Conservation (phyloP, 2,113 vertebrate genomes). For the Pelodiscus sinensis region DNA sequence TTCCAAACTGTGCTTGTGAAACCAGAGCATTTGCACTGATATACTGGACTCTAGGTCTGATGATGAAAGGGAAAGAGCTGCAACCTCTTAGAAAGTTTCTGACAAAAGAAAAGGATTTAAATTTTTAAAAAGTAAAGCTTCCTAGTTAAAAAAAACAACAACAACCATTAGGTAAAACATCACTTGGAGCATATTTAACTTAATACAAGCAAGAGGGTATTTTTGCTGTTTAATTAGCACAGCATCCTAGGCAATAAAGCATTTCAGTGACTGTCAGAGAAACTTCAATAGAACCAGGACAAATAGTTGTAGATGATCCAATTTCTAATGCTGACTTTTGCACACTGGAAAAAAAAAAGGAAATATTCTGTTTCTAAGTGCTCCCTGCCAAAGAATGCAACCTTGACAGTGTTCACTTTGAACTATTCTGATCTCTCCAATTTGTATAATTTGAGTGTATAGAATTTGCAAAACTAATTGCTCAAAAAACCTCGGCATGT, state of each 20-base stretch:
- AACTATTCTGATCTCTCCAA: conserved; percentile 47
- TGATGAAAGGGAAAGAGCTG: conserved; percentile 47
- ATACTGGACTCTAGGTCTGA: conserved; percentile 25
- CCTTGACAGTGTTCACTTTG: conserved; percentile 68
- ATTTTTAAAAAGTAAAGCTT: conserved; percentile 56
- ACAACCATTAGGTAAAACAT: conserved; percentile 41
- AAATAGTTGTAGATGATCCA: conserved; percentile 69
- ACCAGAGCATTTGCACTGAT: conserved; percentile 45
- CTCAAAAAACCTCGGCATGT: conserved; percentile 48
- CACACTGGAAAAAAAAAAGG: conserved; percentile 26
- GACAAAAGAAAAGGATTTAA: conserved; percentile 35
- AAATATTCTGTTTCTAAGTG: conserved; percentile 63
- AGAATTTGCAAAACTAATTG: conserved; percentile 24
- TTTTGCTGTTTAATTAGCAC: conserved; percentile 30
- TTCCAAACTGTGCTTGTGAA: conserved; percentile 56
- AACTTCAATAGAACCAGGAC: conserved; percentile 62
- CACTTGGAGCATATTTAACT: conserved; percentile 16
- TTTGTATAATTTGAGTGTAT: conserved; percentile 37
- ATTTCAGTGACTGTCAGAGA: conserved; percentile 62
- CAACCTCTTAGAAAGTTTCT: conserved; percentile 45
- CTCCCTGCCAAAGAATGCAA: conserved; percentile 70
- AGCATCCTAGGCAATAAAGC: conserved; percentile 50
- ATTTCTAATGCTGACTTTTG: conserved; percentile 74
- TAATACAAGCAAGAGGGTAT: conserved; percentile 27
- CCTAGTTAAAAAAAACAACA: conserved; percentile 35